Percentiles rank a stretch among this genome's conserved stretches.
Evolutionary conservation across 2,888 invertebrate genomes (phyloP).

Genomic region (Drosophila macrospina): DNA sequence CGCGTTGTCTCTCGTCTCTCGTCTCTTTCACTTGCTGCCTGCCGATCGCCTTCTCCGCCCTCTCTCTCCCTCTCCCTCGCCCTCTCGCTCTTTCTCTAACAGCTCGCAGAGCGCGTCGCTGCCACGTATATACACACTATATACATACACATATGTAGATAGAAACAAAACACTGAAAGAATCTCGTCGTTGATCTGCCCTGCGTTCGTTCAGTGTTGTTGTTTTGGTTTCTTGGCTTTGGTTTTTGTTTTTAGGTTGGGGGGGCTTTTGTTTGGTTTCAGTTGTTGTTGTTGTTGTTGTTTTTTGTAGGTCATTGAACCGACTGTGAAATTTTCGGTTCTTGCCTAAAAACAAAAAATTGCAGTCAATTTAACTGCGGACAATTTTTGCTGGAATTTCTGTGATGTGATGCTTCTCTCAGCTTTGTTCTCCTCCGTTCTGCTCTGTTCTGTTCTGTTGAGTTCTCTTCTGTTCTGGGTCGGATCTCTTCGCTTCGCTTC

Average conservation of each 20-base stretch:
- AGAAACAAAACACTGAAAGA: slow-evolving; percentile 40
- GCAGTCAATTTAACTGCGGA: slow-evolving; percentile 71
- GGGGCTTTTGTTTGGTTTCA: slow-evolving; percentile 74
- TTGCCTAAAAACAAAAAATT: slow-evolving; percentile 80
- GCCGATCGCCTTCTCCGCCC: not conserved
- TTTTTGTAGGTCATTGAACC: slow-evolving; percentile 74
- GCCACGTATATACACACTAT: slow-evolving; percentile 6
- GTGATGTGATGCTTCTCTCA: slow-evolving; percentile 23
- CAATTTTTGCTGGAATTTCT: slow-evolving; percentile 63
- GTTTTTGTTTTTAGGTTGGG: slow-evolving; percentile 32
- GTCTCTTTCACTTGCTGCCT: slow-evolving; percentile 7
- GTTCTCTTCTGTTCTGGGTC: slow-evolving; percentile 7
- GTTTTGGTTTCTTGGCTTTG: slow-evolving; percentile 50
- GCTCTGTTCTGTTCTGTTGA: no score
- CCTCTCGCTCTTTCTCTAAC: slow-evolving; percentile 45
- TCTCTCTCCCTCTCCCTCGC: slow-evolving; percentile 24
- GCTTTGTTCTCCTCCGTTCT: slow-evolving; percentile 5
- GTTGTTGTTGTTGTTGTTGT: no score
- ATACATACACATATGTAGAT: slow-evolving; percentile 13
- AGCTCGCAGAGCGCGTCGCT: slow-evolving; percentile 36
- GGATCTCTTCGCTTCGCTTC: not conserved
- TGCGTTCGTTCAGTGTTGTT: slow-evolving; percentile 41
- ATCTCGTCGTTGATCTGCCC: slow-evolving; percentile 52
- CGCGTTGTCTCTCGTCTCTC: slow-evolving; percentile 29
- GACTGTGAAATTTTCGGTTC: slow-evolving; percentile 55